Base-by-base conservation (phyloP, 1,140 invertebrate genomes). In the Wasmannia auropunctata region DNA sequence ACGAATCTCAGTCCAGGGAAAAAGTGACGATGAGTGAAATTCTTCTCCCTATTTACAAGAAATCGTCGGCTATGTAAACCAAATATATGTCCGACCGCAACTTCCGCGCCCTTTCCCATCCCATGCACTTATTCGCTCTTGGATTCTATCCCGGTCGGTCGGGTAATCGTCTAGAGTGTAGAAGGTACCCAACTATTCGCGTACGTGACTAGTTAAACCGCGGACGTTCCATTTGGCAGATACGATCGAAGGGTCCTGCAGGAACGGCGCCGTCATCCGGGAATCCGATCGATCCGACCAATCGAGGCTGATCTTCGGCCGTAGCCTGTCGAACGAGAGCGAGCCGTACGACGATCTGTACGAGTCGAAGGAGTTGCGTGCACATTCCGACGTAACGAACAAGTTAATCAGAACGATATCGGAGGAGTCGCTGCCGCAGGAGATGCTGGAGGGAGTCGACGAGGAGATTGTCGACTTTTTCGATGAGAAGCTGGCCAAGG, bases 351-450 rank as follows among this genome's bases (percentile, higher is more conserved):
- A 93, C 37, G 88, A 91, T 87, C 37, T 70, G 2, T 93, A 91
- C 81, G 93, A 94, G 79, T 84, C 90, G 22, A 94, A 94, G 76
- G 91, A 94, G 67, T 70, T 93, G 76, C 56, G 86, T 83, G 75
- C 86, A 88, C 74, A 83, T 88, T 86, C 90, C 85, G 87, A 87
- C 86, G 46, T 60, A 81, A 81, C 54, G 46, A 49, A 22, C 11
- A 88, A 84, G 60, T 76, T 88, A 74, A 87, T 92, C 56, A 92
- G 93, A 43, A 93, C 94, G 56, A 94, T 95, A 88, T 95, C 94
- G n/a, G 92, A 95, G 84, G 95, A 95, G 69, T 95, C 94, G 16
- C 76, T 95, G 63, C 94, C 95, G 10, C 88, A 77, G 46, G 94
- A 94, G 75, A 94, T 95, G 93, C 76, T 94, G 3, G 92, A 92